Percentiles rank a stretch among this genome's conserved stretches.
phyloP scores from a whole-genome alignment of 2,797 vertebrate genomes.

The Melanotaenia parkinsoni region DNA sequence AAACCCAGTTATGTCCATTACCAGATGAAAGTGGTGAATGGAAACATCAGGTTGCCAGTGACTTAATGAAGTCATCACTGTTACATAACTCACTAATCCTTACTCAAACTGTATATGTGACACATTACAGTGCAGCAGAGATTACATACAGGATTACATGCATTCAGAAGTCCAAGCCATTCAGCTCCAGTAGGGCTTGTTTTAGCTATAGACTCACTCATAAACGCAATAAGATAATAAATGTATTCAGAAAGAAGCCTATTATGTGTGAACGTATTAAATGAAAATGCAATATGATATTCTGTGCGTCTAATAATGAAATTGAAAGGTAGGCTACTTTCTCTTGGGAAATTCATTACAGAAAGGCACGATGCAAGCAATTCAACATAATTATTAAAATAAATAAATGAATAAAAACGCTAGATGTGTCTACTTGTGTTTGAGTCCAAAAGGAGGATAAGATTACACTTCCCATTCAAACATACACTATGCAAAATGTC shows the following conservation, averaged over 20 bases:
- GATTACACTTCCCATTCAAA: slow-evolving; percentile 1
- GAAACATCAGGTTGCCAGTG: slow-evolving; percentile 49
- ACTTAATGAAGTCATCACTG: slow-evolving; percentile 53
- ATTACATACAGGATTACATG: slow-evolving; percentile 47
- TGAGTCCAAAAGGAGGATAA: slow-evolving; percentile 8
- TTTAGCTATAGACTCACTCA: slow-evolving; percentile 39
- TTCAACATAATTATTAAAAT: slow-evolving; percentile 57
- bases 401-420: slow-evolving; percentile 12
- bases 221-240: slow-evolving; percentile 47
- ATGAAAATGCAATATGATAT: slow-evolving; percentile 53
- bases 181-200: slow-evolving; percentile 23
- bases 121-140: slow-evolving; percentile 29
- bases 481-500: not conserved
- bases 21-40: slow-evolving; percentile 52
- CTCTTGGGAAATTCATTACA: slow-evolving; percentile 73
- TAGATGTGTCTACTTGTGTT: slow-evolving; percentile 4
- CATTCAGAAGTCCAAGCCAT: slow-evolving; percentile 13
- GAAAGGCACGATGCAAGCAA: slow-evolving; percentile 35
- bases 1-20: slow-evolving; percentile 47
- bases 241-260: slow-evolving; percentile 51
- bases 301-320: slow-evolving; percentile 56
- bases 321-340: slow-evolving; percentile 45
- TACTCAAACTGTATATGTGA: slow-evolving; percentile 32
- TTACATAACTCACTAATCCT: slow-evolving; percentile 70
- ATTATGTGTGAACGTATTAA: slow-evolving; percentile 50